These are phyloP conservation scores for Odontocolon sp. DNA, from an alignment of 2,888 invertebrate genomes.

Conservation along the genomic window DNA sequence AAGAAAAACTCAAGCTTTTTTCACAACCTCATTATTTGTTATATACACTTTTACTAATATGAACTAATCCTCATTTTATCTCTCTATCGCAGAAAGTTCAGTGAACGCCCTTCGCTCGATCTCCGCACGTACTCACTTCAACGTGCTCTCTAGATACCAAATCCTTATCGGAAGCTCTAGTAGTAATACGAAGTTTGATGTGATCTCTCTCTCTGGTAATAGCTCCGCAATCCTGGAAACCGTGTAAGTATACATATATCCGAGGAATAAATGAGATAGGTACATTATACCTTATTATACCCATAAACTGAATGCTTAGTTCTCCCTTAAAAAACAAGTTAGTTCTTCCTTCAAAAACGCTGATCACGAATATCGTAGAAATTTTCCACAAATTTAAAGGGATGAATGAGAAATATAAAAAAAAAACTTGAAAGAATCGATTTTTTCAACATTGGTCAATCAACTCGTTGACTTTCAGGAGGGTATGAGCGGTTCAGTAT, in stretches of 20 bases:
- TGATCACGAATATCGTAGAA: no score
- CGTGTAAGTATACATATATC: slow-evolving; percentile 22
- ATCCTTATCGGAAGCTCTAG: slow-evolving; percentile 24
- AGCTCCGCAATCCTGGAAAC: slow-evolving; percentile 10
- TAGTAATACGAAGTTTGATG: slow-evolving; percentile 27
- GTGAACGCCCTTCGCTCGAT: slow-evolving; percentile 17
- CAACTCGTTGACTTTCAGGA: no score
- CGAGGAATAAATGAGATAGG: not conserved
- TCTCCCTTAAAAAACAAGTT: no score
- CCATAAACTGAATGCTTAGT: not conserved
- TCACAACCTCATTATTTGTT: no score
- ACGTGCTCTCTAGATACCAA: not conserved
- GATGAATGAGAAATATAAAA: no score
- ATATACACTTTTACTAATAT: not conserved
- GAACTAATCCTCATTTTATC: not conserved
- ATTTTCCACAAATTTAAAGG: no score
- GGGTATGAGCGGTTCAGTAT: no score
- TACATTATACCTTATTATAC: not conserved
- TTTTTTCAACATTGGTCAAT: no score
- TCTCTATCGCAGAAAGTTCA: slow-evolving; percentile 9
- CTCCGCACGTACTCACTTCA: slow-evolving; percentile 28
- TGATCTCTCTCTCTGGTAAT: slow-evolving; percentile 24
- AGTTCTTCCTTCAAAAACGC: not conserved
- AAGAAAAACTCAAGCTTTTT: no score
- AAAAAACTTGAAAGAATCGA: no score